Evolutionary conservation across 2,113 vertebrate genomes (phyloP).

Genomic region (Grammomys surdaster): DNA sequence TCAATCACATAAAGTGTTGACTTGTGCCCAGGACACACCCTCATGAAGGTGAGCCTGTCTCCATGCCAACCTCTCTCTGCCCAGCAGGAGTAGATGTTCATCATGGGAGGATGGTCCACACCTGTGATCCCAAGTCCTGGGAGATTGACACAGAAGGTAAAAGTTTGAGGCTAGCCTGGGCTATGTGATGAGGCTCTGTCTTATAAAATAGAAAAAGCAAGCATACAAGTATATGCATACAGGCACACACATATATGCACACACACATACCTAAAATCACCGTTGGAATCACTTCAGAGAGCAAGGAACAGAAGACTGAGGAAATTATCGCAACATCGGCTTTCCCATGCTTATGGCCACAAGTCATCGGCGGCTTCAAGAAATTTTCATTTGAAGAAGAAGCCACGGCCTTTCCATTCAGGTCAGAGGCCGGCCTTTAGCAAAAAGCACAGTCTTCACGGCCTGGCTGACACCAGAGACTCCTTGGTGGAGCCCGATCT

Average conservation of each 20-base stretch:
- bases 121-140: background rate
- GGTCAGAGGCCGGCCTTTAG: background rate
- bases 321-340: background rate
- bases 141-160: background rate
- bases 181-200: background rate
- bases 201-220: too few relatives aligned
- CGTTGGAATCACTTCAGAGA: background rate
- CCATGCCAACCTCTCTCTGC: background rate
- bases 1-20: background rate
- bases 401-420: too few relatives aligned
- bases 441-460: background rate
- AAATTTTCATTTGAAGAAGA: background rate
- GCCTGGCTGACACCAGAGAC: background rate
- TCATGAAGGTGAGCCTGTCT: background rate
- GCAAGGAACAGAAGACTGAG: background rate
- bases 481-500: background rate
- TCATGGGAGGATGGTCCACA: background rate
- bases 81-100: background rate
- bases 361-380: background rate
- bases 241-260: too few relatives aligned
- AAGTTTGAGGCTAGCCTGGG: background rate
- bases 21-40: background rate
- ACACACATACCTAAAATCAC: background rate
- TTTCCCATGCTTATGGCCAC: too few relatives aligned
- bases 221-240: too few relatives aligned